Conservation (phyloP, 2,797 vertebrate species). For the Sebastes reedi region DNA sequence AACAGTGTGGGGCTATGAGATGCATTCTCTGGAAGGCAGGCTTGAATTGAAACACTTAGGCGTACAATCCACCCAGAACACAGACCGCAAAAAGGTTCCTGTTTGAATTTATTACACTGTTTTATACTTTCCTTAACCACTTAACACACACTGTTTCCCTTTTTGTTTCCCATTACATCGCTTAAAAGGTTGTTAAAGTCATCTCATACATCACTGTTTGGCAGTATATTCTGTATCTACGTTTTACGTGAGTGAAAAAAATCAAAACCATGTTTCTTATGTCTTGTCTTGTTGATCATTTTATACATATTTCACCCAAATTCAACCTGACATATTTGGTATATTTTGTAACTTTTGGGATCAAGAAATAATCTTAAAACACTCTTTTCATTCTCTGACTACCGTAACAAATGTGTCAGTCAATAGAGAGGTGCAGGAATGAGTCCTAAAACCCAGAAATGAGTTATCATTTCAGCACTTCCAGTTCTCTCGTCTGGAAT, state of each 20-base stretch:
- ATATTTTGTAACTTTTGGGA: neutral
- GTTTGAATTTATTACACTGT: conserved; percentile 12
- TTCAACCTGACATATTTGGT: neutral
- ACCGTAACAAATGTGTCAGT: neutral
- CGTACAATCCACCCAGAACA: conserved; percentile 12
- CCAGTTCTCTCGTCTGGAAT: too few relatives aligned
- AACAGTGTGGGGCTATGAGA: conserved; percentile 38
- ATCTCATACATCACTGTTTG: neutral
- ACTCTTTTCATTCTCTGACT: neutral
- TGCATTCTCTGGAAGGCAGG: conserved; percentile 29
- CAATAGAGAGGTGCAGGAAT: too few relatives aligned
- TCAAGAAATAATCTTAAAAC: neutral
- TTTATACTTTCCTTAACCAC: conserved; percentile 8
- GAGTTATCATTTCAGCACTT: too few relatives aligned
- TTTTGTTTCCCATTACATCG: neutral
- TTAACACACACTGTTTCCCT: neutral
- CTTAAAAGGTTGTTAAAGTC: neutral
- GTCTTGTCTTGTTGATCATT: neutral
- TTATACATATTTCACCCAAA: neutral
- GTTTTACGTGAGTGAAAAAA: neutral
- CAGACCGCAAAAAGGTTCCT: conserved; percentile 8
- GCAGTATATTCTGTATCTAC: neutral
- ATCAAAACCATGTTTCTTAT: neutral
- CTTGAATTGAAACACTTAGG: conserved; percentile 50
- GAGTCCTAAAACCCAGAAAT: too few relatives aligned